A percentile compares a stretch with the other conserved stretches of the same genome.
Conservation (phyloP, 2,888 invertebrate genomes). For the Harmothoe impar region DNA sequence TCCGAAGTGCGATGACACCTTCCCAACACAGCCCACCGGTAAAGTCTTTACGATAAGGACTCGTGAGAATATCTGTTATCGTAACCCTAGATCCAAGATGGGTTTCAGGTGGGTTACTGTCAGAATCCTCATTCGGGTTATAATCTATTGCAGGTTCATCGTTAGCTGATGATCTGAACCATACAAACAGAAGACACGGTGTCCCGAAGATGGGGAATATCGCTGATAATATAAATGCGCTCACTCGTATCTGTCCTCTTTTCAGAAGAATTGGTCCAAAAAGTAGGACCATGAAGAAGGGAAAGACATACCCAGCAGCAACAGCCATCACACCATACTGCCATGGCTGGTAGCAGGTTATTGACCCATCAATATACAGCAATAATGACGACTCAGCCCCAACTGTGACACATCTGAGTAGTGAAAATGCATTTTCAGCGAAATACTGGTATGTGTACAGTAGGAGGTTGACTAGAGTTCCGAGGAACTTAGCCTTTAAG, state of each 20-base stretch:
- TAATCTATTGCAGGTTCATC: not conserved
- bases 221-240: not conserved
- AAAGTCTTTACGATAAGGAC: not conserved
- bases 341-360: slow-evolving; percentile 34
- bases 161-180: not conserved
- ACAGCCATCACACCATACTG: slow-evolving; percentile 40
- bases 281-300: slow-evolving; percentile 49
- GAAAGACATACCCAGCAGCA: slow-evolving; percentile 23
- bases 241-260: not conserved
- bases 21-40: slow-evolving; percentile 49
- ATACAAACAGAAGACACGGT: slow-evolving; percentile 13
- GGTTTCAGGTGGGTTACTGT: not conserved
- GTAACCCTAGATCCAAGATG: not conserved
- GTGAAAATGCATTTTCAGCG: slow-evolving; percentile 39
- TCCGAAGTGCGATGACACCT: not conserved
- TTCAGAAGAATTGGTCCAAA: slow-evolving; percentile 27
- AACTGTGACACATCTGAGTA: slow-evolving; percentile 5
- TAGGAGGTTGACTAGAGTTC: slow-evolving; percentile 39
- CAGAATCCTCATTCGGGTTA: not conserved
- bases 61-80: not conserved
- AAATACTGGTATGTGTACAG: slow-evolving; percentile 58
- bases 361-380: slow-evolving; percentile 33
- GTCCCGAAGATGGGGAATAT: slow-evolving; percentile 31
- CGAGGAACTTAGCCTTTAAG: slow-evolving; percentile 30
- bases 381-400: not conserved